Evolutionary conservation across 2,888 invertebrate genomes (phyloP).

Genomic region (Pherbina coryleti): DNA sequence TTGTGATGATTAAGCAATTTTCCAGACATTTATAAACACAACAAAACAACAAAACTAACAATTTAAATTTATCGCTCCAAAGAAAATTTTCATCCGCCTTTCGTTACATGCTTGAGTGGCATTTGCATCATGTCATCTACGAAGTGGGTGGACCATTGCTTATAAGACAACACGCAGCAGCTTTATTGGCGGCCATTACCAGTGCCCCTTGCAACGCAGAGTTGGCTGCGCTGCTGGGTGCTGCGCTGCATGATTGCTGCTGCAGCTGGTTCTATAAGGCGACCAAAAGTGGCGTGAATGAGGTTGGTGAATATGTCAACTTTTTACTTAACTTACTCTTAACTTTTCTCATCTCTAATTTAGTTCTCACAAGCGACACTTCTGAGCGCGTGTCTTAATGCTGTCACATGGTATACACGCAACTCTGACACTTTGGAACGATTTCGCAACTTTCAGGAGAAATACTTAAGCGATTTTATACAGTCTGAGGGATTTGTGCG

Average conservation of each 20-base stretch:
- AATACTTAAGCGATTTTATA: conserved; percentile 62
- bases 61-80: not conserved
- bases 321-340: not conserved
- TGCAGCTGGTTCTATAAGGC: conserved; percentile 67
- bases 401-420: conserved; percentile 58
- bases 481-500: conserved; percentile 57
- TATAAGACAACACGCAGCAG: conserved; percentile 68
- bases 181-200: conserved; percentile 61
- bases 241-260: conserved; percentile 62
- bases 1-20: conserved; percentile 5
- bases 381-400: conserved; percentile 60
- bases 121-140: conserved; percentile 65
- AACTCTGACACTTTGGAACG: conserved; percentile 50
- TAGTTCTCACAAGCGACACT: conserved; percentile 67
- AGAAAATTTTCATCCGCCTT: conserved; percentile 66
- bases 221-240: conserved; percentile 56
- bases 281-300: conserved; percentile 56
- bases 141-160: conserved; percentile 64
- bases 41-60: not conserved
- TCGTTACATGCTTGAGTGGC: conserved; percentile 68
- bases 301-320: conserved; percentile 54
- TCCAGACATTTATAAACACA: not conserved
- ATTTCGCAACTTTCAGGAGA: conserved; percentile 58
- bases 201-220: conserved; percentile 59
- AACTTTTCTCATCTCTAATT: conserved; percentile 33